Base-by-base conservation (phyloP, 2,797 vertebrate genomes). In the Lithobates sylvaticus region DNA sequence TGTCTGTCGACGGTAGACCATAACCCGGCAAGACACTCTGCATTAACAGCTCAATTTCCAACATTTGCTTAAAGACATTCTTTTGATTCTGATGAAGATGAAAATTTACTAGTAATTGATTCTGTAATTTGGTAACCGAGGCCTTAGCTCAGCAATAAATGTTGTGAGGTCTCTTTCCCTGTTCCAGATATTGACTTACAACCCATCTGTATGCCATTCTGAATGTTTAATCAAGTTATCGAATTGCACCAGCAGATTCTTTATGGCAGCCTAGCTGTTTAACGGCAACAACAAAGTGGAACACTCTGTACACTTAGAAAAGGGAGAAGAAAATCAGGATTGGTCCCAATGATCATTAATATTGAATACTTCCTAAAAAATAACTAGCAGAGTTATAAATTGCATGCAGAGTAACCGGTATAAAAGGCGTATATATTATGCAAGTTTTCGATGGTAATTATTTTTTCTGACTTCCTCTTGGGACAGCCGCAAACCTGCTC, bases 331-430 rank as follows among this genome's bases (percentile, higher is more conserved):
- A 69, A 58, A 69, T 81, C 77, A 18, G 64, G 29, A 67, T 75
- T 39, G 32, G 50, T 85, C 77, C 77, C 76, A 80, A 70, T 76
- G 84, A 86, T 81, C 84, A 81, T 86, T 86, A 86, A 81, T 86
- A 86, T 79, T 76, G 78, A 86, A 86, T 74, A 74, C 78, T n/a
- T 69, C 67, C 42, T 75, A 75, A 86, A 72, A 81, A 74, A 85
- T 73, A 79, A 73, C 68, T 74, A 73, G 18, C 76, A 9, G 76
- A 47, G 76, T 32, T 64, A 78, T 84, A 78, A 69, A 84, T 84
- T 36, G 9, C 44, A 61, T 29, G 18, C 75, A 76, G 26, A 67
- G 39, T 76, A 65, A 50, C 32, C 21, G 36, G 15, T 65, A 58
- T 64, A 54, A 85, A 85, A 78, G 32, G 69, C 34, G 18, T 26